Evolutionary conservation across 2,888 invertebrate species (phyloP).

Genomic region (Drosophila greeni): DNA sequence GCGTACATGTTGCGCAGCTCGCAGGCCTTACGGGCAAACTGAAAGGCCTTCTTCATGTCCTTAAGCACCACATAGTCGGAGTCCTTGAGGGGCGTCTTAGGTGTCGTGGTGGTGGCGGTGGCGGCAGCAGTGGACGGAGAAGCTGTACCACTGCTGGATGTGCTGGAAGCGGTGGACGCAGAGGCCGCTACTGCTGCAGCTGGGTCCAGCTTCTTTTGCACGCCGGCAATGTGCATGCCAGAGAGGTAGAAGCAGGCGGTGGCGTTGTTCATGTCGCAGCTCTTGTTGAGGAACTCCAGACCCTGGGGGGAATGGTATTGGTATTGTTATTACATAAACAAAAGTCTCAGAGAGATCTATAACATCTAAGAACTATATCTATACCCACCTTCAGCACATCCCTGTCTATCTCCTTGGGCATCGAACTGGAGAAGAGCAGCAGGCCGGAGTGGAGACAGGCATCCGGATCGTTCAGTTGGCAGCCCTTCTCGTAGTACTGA

Average conservation of each 20-base stretch:
- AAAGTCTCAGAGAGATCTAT: background rate
- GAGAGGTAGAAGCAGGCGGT: slow-evolving; percentile 90
- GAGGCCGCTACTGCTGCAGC: background rate
- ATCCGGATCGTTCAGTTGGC: slow-evolving; percentile 84
- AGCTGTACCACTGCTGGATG: background rate
- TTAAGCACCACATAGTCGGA: slow-evolving; percentile 81
- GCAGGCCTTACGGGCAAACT: slow-evolving; percentile 88
- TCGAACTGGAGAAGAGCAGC: slow-evolving; percentile 82
- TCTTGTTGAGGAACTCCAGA: slow-evolving; percentile 82
- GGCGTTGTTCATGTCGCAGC: slow-evolving; percentile 82
- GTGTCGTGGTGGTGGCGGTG: background rate
- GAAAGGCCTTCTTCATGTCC: slow-evolving; percentile 88
- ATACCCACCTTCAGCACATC: slow-evolving; percentile 81
- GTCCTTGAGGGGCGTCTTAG: slow-evolving; percentile 53
- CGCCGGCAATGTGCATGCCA: slow-evolving; percentile 87
- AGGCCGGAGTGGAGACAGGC: slow-evolving; percentile 89
- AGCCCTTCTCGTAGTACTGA: slow-evolving; percentile 88
- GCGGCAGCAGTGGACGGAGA: background rate
- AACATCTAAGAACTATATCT: too few relatives aligned
- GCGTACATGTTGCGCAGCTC: slow-evolving; percentile 90
- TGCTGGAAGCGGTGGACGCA: background rate
- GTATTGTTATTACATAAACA: background rate
- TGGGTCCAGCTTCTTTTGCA: slow-evolving; percentile 81
- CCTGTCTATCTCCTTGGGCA: slow-evolving; percentile 80
- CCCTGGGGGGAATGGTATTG: slow-evolving; percentile 77